phyloP scores from a whole-genome alignment of 2,113 vertebrate species.

The Pleuronectes platessa region DNA sequence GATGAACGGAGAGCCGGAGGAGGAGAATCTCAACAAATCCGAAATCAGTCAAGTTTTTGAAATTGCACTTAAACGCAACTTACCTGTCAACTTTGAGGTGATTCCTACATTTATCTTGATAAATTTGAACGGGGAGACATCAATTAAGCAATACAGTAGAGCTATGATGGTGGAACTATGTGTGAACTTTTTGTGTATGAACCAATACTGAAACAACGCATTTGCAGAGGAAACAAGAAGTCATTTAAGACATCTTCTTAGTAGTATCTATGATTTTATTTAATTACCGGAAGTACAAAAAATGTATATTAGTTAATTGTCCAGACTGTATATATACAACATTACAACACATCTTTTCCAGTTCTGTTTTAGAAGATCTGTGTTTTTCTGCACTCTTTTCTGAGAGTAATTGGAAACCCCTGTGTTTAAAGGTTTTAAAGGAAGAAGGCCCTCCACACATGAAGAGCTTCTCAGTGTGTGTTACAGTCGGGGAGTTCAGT shows the following conservation, averaged over 20 bases:
- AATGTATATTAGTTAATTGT: not conserved
- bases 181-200: too few species aligned
- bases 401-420: constrained; percentile 43
- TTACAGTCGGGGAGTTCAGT: constrained; percentile 91
- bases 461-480: constrained; percentile 95
- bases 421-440: constrained; percentile 89
- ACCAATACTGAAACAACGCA: too few species aligned
- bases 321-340: not conserved
- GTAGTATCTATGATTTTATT: not conserved
- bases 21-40: constrained; percentile 99
- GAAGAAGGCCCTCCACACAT: constrained; percentile 97
- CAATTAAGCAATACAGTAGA: not conserved
- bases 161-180: too few species aligned
- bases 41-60: constrained; percentile 99
- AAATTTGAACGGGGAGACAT: too few species aligned
- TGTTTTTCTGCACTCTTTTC: not conserved
- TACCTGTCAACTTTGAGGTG: constrained; percentile 99
- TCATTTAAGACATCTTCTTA: too few species aligned
- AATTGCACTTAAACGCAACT: constrained; percentile 97
- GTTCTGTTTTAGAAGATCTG: not conserved
- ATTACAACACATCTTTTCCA: not conserved
- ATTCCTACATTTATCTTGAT: not conserved
- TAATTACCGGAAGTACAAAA: not conserved
- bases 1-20: constrained; percentile 92
- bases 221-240: too few species aligned